Conservation (phyloP, 2,888 invertebrate species). For the Colostygia pectinataria region DNA sequence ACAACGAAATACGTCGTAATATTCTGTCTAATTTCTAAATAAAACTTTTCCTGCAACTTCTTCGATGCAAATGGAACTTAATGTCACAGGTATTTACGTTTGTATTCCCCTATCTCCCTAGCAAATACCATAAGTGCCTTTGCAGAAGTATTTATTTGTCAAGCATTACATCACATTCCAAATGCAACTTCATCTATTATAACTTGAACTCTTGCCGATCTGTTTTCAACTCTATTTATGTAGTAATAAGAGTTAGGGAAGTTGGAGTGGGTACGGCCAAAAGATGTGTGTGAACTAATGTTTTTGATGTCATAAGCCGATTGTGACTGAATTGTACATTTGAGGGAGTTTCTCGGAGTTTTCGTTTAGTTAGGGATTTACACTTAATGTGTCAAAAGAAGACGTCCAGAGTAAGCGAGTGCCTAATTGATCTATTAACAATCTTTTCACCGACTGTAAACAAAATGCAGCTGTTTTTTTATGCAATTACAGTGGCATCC, state of each 20-base stretch:
- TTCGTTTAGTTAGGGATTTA: slow-evolving; percentile 32
- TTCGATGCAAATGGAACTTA: background rate
- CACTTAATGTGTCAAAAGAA: slow-evolving; percentile 6
- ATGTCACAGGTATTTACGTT: background rate
- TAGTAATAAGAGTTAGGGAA: slow-evolving; percentile 1
- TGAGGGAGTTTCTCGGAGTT: slow-evolving; percentile 22
- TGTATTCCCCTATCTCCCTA: background rate
- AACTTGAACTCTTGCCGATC: background rate
- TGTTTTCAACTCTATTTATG: background rate
- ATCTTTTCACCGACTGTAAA: too few species aligned
- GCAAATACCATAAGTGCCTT: slow-evolving; percentile 31
- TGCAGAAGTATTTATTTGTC: slow-evolving; percentile 56
- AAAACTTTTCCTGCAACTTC: background rate
- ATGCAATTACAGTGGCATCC: too few species aligned
- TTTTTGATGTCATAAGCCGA: slow-evolving; percentile 65
- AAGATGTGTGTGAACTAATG: slow-evolving; percentile 55
- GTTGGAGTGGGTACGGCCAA: slow-evolving; percentile 3
- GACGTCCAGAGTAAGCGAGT: too few species aligned
- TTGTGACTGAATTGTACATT: slow-evolving; percentile 50
- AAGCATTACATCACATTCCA: slow-evolving; percentile 65
- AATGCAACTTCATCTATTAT: slow-evolving; percentile 45
- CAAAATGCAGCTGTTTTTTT: too few species aligned
- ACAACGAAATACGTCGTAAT: too few species aligned
- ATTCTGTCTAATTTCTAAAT: too few species aligned
- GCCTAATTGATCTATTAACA: too few species aligned